Percentiles rank a stretch among this genome's conserved stretches.
phyloP scores from a whole-genome alignment of 1,140 invertebrate species.

The Heliconius hewitsoni region DNA sequence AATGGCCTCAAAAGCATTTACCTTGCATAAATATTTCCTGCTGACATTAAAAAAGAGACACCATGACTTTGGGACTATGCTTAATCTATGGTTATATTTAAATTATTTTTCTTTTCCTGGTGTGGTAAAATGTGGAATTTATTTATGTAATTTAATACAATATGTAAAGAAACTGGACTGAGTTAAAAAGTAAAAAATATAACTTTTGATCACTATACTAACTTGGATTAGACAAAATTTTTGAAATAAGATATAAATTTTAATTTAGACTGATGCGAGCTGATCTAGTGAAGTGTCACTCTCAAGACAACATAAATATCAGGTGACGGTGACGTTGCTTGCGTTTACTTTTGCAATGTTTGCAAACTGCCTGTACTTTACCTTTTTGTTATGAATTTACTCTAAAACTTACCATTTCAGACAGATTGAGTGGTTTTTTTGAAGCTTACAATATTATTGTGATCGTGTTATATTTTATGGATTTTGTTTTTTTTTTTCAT shows the following conservation, averaged over 20 bases:
- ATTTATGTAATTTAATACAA: no score
- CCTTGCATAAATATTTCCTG: no score
- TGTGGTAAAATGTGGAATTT: no score
- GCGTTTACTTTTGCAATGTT: conserved; percentile 12
- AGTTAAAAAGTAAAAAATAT: no score
- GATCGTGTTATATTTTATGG: not conserved
- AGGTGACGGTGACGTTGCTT: conserved; percentile 54
- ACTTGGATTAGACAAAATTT: no score
- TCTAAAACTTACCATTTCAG: not conserved
- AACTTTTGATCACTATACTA: no score
- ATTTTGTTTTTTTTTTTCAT: not conserved
- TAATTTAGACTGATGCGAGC: conserved; percentile 51
- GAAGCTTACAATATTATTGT: not conserved
- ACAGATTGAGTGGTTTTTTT: not conserved
- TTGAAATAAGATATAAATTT: not conserved
- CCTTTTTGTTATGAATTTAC: not conserved
- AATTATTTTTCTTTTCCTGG: no score
- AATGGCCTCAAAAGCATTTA: no score
- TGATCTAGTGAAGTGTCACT: conserved; percentile 70
- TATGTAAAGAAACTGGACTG: no score
- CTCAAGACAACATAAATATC: conserved; percentile 74
- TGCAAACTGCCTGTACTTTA: not conserved
- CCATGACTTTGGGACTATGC: no score
- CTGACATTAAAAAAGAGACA: no score
- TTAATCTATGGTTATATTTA: no score